Base-by-base conservation (phyloP, 2,888 invertebrate species). In the Carterocephalus palaemon region DNA sequence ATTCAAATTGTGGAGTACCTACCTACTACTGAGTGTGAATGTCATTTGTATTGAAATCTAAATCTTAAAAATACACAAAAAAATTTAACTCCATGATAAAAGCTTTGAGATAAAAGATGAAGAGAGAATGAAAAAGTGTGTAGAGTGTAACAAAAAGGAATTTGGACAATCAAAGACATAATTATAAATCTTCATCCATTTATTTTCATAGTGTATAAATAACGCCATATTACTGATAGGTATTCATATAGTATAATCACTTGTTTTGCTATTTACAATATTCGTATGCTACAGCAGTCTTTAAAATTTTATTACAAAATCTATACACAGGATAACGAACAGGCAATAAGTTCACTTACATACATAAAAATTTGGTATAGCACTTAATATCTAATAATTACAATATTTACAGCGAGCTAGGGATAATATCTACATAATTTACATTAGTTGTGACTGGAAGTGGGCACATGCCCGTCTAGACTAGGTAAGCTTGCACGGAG, bases 401-500 rank as follows among this genome's bases (percentile, higher is more conserved):
- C 85, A 86, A 67, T 83, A 83, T 85, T 70, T 86, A 86, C 84
- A 86, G 75, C 76, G 67, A 53, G 57, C 67, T 74, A 71, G 55
- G 56, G 59, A 54, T 70, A 79, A 62, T 59, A 70, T 70, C 74
- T 83, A 83, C 67, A 52, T 59, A 60, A 78, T 81, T 57, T 81
- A 79, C 81, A 81, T 46, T n/a, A 52, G 37, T 57, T 69, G 64
- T 85, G 85, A 85, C 85, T 84, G 85, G 83, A 84, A 83, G 74
- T 67, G 71, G 77, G 75, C 60, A 38, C 15, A 38, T 42, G 62
- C 71, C 78, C 80, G 69, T 71, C 70, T 84, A 91, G 89, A 91
- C 91, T 87, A 91, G 90, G 88, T 91, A 91, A 72, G 91, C 91
- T 88, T 91, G 91, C 59, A 89, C 90, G 73, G 81, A 60, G 52